Percentiles rank a stretch among this genome's conserved stretches.
These are phyloP conservation scores for Neoaliturus tenellus DNA, from an alignment of 2,888 invertebrate genomes.

Conservation along the genomic window DNA sequence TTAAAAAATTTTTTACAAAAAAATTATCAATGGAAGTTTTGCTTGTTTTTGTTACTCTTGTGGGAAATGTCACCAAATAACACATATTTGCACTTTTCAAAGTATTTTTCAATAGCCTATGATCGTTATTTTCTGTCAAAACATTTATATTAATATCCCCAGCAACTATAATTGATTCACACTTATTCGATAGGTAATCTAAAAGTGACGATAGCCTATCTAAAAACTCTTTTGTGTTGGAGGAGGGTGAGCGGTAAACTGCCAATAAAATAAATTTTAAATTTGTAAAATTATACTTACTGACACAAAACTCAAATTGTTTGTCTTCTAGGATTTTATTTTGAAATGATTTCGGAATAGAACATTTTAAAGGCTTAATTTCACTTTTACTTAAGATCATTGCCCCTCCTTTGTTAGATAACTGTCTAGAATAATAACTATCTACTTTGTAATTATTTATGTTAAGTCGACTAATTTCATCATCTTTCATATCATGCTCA, in stretches of 20 bases:
- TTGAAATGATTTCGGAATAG: not conserved
- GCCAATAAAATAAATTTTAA: not conserved
- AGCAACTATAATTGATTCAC: slow-evolving; percentile 10
- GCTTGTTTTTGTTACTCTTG: not conserved
- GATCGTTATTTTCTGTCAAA: not conserved
- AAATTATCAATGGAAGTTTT: not conserved
- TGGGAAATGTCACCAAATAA: not conserved
- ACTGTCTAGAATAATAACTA: slow-evolving; percentile 4
- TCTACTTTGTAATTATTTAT: not conserved
- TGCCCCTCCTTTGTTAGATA: slow-evolving; percentile 25
- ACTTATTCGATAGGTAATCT: not conserved
- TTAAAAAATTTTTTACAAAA: not conserved
- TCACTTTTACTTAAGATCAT: slow-evolving; percentile 15
- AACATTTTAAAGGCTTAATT: not conserved
- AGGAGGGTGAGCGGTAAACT: not conserved
- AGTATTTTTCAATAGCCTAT: not conserved
- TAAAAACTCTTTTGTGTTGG: slow-evolving; percentile 7
- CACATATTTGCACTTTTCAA: not conserved
- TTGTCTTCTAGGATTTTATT: not conserved
- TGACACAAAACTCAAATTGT: slow-evolving; percentile 31
- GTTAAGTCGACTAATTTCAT: not conserved
- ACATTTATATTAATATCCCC: slow-evolving; percentile 14
- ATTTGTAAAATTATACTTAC: not conserved
- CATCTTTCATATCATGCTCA: slow-evolving; percentile 32
- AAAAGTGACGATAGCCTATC: not conserved